A percentile compares a stretch with the other conserved stretches of the same genome.
Conservation (phyloP, 1,140 invertebrate genomes). For the Drosophila simulans region DNA sequence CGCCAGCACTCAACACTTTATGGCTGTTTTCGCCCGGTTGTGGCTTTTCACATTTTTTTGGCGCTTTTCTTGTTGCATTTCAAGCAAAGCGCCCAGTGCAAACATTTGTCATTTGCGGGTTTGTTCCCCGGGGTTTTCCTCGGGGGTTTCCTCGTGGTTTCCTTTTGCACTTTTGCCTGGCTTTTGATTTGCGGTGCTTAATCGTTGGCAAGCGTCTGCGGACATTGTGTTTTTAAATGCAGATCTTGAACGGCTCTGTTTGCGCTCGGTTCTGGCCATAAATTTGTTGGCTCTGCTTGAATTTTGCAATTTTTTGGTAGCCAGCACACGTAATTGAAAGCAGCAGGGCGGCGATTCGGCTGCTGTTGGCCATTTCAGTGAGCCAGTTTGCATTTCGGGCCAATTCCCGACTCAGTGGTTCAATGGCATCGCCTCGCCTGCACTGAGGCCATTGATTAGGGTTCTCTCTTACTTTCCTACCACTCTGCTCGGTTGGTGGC, state of each 20-base stretch:
- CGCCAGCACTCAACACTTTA: conserved; percentile 77
- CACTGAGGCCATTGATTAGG: conserved; percentile 64
- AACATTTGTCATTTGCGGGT: conserved; percentile 76
- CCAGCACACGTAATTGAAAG: conserved; percentile 71
- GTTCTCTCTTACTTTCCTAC: conserved; percentile 5
- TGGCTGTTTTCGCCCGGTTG: conserved; percentile 56
- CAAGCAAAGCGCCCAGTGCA: conserved; percentile 43
- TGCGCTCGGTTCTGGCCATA: conserved; percentile 59
- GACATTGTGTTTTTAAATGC: conserved; percentile 54
- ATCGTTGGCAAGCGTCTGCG: conserved; percentile 73
- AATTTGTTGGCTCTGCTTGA: conserved; percentile 49
- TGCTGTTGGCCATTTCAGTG: conserved; percentile 17
- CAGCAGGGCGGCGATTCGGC: conserved; percentile 58
- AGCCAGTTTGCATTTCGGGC: conserved; percentile 34
- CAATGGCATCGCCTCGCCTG: conserved; percentile 67
- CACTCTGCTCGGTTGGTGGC: conserved; percentile 40
- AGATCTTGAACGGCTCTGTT: conserved; percentile 33
- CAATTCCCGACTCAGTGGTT: conserved; percentile 58
- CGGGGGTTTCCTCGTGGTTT: conserved; percentile 33
- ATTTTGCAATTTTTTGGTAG: conserved; percentile 16
- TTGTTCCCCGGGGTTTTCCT: conserved; percentile 29
- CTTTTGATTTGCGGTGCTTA: conserved; percentile 77
- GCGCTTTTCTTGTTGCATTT: conserved; percentile 40
- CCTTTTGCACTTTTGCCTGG: conserved; percentile 41
- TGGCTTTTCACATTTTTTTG: conserved; percentile 25